A percentile compares a stretch with the other conserved stretches of the same genome.
phyloP scores from a whole-genome alignment of 2,888 invertebrate genomes.

The Dichetophora obliterata region DNA sequence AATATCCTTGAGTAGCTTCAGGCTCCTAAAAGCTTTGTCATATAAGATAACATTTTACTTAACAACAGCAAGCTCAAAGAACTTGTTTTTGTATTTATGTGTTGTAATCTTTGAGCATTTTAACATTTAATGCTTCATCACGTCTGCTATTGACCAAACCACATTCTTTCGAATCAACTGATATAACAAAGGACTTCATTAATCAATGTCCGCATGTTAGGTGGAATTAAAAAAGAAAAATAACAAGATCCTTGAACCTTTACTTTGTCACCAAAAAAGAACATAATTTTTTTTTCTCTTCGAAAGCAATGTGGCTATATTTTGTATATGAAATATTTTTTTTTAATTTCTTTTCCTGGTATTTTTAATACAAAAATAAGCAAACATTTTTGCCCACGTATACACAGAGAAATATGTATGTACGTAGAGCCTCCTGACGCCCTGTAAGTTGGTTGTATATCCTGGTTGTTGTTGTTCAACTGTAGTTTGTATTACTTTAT shows the following conservation, averaged over 20 bases:
- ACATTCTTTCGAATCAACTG: not conserved
- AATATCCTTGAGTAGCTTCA: too few relatives aligned
- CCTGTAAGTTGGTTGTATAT: too few relatives aligned
- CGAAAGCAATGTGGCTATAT: not conserved
- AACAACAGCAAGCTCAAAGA: not conserved
- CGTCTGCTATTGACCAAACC: conserved; percentile 8
- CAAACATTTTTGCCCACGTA: too few relatives aligned
- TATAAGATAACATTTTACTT: too few relatives aligned
- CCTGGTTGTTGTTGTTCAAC: too few relatives aligned
- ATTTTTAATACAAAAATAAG: too few relatives aligned
- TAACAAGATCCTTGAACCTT: conserved; percentile 2
- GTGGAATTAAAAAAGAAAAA: not conserved
- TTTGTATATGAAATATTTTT: too few relatives aligned
- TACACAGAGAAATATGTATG: too few relatives aligned
- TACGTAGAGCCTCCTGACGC: too few relatives aligned
- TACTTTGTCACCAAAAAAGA: not conserved
- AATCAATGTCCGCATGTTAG: not conserved
- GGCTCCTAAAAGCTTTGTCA: too few relatives aligned
- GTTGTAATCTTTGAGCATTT: not conserved
- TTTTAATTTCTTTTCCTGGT: too few relatives aligned
- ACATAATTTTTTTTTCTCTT: not conserved
- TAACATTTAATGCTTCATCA: conserved; percentile 12
- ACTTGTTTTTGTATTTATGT: not conserved
- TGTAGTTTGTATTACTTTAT: too few relatives aligned
- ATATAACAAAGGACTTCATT: conserved; percentile 4